Conservation (phyloP, 1,140 invertebrate species). For the Orius laevigatus region DNA sequence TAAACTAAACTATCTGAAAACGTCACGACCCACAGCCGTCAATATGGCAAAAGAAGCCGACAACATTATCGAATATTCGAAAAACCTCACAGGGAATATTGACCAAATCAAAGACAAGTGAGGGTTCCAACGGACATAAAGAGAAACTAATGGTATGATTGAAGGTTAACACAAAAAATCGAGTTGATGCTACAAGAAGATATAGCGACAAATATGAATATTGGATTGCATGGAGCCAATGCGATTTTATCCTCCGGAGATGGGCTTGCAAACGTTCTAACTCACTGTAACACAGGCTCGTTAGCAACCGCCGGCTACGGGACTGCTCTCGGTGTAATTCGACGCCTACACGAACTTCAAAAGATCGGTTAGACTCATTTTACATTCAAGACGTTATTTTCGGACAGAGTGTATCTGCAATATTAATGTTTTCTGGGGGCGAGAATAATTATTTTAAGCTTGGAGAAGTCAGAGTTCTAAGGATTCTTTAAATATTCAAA, state of each 20-base stretch:
- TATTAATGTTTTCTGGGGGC: too few relatives aligned
- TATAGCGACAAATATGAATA: slow-evolving; percentile 67
- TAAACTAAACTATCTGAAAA: slow-evolving; percentile 75
- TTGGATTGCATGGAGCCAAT: slow-evolving; percentile 65
- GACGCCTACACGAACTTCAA: slow-evolving; percentile 52
- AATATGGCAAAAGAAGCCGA: slow-evolving; percentile 82
- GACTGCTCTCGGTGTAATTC: slow-evolving; percentile 88
- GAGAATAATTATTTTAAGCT: too few relatives aligned
- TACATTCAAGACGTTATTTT: too few relatives aligned
- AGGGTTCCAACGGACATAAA: not conserved
- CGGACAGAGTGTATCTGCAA: too few relatives aligned
- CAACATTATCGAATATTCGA: slow-evolving; percentile 48
- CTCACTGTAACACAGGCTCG: slow-evolving; percentile 96
- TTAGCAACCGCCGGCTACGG: slow-evolving; percentile 94
- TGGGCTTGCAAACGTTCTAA: slow-evolving; percentile 34
- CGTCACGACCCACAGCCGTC: slow-evolving; percentile 88
- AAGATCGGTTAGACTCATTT: slow-evolving; percentile 42
- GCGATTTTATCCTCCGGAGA: slow-evolving; percentile 34
- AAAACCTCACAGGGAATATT: slow-evolving; percentile 36
- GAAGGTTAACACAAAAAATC: slow-evolving; percentile 53
- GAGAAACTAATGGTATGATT: not conserved
- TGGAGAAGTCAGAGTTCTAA: too few relatives aligned
- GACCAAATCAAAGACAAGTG: slow-evolving; percentile 52
- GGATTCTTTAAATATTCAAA: too few relatives aligned
- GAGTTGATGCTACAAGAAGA: slow-evolving; percentile 73